Base-by-base conservation (phyloP, 2,797 vertebrate species). In the Podarcis siculus region DNA sequence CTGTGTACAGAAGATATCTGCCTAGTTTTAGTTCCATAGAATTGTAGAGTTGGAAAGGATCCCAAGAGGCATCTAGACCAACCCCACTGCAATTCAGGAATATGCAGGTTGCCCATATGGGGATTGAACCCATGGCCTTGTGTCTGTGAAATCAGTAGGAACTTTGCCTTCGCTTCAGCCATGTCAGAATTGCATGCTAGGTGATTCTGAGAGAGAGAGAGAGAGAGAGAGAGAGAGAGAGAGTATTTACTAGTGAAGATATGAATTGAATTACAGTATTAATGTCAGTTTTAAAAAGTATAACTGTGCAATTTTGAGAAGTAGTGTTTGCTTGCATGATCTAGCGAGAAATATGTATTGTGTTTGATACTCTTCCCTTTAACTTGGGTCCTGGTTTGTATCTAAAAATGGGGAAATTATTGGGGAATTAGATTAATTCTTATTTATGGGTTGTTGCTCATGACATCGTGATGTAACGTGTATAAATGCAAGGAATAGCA, bases 391-490 rank as follows among this genome's bases (percentile, higher is more conserved):
- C 86, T 32, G 49, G 49, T 25, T 82, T 88, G 10, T 85, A 5
- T 83, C 64, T 55, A 39, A 72, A 81, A 80, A 35, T 17, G 72
- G 49, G 2, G 77, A 5, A 12, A 71, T 42, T 42, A 82, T 13
- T 89, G 23, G 85, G 27, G 9, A 2, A 5, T n/a, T 69, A 21
- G 8, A 71, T 90, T 23, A 77, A 61, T 66, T 90, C 25, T 86
- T 76, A 82, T 25, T 27, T 30, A 0, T 90, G 78, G 83, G 37
- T 77, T 87, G 19, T 90, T 87, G 1, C 79, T 89, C 82, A 42
- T 90, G 66, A 5, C 83, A 87, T 71, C 25, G 9, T 58, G n/a
- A 87, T 67, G 8, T 86, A 90, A 61, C 64, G 86, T 83, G 85
- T 69, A 17, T 15, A 1, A 8, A 5, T 32, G 25, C 8, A 86